Evolutionary conservation across 2,797 vertebrate species (phyloP), one percentile per base, ranked within the genome.

Genomic region (Rhinogobio ventralis): DNA sequence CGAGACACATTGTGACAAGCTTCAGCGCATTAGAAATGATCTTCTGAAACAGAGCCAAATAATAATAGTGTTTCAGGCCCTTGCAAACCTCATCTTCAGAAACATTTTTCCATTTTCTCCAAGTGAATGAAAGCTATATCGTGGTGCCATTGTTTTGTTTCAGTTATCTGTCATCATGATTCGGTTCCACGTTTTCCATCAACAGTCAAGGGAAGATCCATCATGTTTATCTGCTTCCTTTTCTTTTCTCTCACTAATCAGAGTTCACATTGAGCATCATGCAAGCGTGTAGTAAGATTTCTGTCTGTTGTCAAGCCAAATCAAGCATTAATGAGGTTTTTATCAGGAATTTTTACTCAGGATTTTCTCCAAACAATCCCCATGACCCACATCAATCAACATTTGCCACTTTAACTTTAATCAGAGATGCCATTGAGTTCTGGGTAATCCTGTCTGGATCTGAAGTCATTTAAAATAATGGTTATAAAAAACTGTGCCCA

Each of bases 401-500:
- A 78, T 78, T 39, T 78, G 36, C 55, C 55, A 28, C 39, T 20
- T 51, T 78, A 78, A 78, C 39, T 62, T 64, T 45, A 77, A 62
- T 30, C 75, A 78, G 25, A 46, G 1, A 66, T 75, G 80, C 87
- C 91, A 90, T 60, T 71, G 73, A 49, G 14, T 45, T 73, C 45
- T 49, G 25, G 62, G 49, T 89, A 89, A 84, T 79, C 82, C 64
- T 83, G 69, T 85, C 78, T 67, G 64, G 77, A 81, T 73, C 69
- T 81, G 51, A 78, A 69, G 39, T 76, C 4, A 87, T 79, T 84
- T 75, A 82, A 82, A 60, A 57, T 86, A 82, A 80, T 83, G 28
- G 15, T 84, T 83, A 49, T 57, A 71, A 28, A 76, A 86, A 85
- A 80, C 79, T 82, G 39, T 57, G 39, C 19, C 67, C 49, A 71